Evolutionary conservation across 2,113 vertebrate genomes (phyloP).

Genomic region (Ctenodactylus gundi): DNA sequence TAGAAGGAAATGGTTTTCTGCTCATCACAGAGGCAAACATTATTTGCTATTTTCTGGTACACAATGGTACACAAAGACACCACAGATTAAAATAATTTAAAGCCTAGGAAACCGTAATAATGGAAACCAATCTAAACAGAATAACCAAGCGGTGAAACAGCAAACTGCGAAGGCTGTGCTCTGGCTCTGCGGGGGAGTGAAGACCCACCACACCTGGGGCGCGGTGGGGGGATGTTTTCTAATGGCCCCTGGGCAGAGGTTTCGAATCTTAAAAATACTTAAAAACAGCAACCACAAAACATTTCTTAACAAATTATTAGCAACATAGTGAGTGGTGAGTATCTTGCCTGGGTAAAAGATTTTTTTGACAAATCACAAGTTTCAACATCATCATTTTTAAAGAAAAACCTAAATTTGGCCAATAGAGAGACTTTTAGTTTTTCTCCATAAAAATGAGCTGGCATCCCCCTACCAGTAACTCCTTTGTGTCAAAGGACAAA

Average conservation of each 20-base stretch:
- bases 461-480: background rate
- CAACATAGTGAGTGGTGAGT: background rate
- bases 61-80: background rate
- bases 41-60: conserved; percentile 18
- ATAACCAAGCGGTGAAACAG: background rate
- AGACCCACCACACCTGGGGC: background rate
- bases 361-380: background rate
- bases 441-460: background rate
- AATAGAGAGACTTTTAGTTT: background rate
- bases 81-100: conserved; percentile 57
- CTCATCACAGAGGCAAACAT: background rate
- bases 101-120: conserved; percentile 28
- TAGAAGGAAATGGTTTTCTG: conserved; percentile 13
- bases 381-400: background rate
- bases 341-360: background rate
- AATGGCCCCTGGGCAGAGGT: background rate
- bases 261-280: background rate
- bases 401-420: background rate
- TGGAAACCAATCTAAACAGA: background rate
- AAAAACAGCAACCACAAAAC: background rate
- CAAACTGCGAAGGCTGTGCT: background rate
- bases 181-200: background rate
- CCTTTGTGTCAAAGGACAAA: background rate
- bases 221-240: background rate
- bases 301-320: too few species aligned